Base-by-base conservation (phyloP, 2,113 vertebrate genomes). In the Nesogale talazaci region DNA sequence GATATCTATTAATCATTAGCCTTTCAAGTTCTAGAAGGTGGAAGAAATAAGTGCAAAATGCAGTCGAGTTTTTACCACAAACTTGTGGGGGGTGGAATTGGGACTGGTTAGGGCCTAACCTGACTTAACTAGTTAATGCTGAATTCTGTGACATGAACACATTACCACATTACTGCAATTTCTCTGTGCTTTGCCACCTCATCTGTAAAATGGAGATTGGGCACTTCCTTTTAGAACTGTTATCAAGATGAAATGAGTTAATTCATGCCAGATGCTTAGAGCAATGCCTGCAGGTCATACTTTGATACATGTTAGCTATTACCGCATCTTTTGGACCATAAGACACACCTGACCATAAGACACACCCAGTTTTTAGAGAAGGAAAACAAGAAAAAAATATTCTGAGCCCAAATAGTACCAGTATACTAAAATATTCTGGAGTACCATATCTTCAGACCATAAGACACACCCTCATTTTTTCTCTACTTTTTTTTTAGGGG, bases 121-220 rank as follows among this genome's bases (percentile, higher is more conserved):
- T 12, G 9, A 84, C 25, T 25, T 42, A 1, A 4, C 67, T 59
- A 46, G 27, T 59, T 77, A 27, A 3, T 61, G 65, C 82, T 85
- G 40, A 84, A 59, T 23, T 93, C 38, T 72, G 22, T 67, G 61
- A 84, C 56, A 40, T 42, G 36, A 72, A 40, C 36, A 93, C 87
- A 25, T n/a, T n/a, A n/a, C n/a, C 42, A 46, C 42, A 10, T 83
- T 70, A 89, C 70, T 91, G 86, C 82, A 70, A 86, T 78, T 69
- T 93, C 61, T 84, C 52, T 90, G 8, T 52, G 34, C 12, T 17
- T 72, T 52, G 77, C 70, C 56, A 90, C n/a, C 7, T 93, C 40
- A 72, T 65, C 67, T 85, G 36, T 78, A 36, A 95, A 84, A 83
- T 84, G 61, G 31, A 81, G n/a, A 69, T 75, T 1, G 59, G 77